Conservation (phyloP, 2,797 vertebrate species). For the Tokudaia muenninki region DNA sequence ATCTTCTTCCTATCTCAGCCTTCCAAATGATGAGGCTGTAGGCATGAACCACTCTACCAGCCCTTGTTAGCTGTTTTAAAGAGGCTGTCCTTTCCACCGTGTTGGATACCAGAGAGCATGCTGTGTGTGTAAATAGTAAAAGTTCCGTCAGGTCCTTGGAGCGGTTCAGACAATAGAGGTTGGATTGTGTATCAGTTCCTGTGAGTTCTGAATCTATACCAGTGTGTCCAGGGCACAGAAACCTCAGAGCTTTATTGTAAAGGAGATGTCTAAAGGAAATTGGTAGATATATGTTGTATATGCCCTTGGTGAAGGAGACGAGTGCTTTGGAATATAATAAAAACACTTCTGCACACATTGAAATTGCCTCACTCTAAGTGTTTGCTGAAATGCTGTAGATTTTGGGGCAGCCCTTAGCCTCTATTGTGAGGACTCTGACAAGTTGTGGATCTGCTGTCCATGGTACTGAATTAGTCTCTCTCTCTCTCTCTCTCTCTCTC, state of each 20-base stretch:
- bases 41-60: not conserved
- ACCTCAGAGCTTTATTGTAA: slow-evolving; percentile 14
- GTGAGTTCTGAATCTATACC: not conserved
- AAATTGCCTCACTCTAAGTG: not conserved
- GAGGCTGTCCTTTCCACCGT: not conserved
- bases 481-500: not conserved
- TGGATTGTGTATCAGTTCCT: not conserved
- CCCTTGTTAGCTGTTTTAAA: slow-evolving; percentile 12
- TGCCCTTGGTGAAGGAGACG: slow-evolving; percentile 2
- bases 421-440: rapidly evolving
- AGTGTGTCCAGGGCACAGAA: not conserved
- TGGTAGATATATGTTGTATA: not conserved
- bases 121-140: not conserved
- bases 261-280: not conserved
- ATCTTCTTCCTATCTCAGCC: not conserved
- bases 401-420: not conserved
- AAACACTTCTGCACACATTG: not conserved
- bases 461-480: slow-evolving; percentile 70
- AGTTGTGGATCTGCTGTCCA: slow-evolving; percentile 39
- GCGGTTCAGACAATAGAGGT: not conserved
- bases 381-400: not conserved
- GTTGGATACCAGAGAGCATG: not conserved
- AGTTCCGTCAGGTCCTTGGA: not conserved
- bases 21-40: not conserved
- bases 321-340: not conserved